Evolutionary conservation across 53 echinoderm and acorn worm species (phyloP).

Genomic region (Apostichopus leukothele): DNA sequence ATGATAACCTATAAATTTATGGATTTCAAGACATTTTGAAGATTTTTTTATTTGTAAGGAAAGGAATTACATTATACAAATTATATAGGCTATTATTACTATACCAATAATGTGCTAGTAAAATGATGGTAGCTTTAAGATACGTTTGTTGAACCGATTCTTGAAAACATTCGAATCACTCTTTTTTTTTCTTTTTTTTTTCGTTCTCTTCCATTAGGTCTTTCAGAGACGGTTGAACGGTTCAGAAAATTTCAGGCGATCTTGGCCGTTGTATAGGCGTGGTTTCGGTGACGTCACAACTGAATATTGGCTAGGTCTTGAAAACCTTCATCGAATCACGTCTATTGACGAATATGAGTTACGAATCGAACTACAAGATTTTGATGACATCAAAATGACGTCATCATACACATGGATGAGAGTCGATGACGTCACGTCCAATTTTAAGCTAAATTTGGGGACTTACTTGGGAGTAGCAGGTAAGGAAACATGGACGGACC

Average conservation of each 20-base stretch:
- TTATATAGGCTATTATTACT: too few species aligned
- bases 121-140: too few species aligned
- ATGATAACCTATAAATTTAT: too few species aligned
- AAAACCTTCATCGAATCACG: conserved; percentile 69
- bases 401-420: conserved; percentile 59
- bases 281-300: conserved; percentile 68
- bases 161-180: too few species aligned
- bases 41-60: too few species aligned
- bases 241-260: conserved; percentile 62
- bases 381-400: conserved; percentile 53
- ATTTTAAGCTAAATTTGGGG: conserved; percentile 60
- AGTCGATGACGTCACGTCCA: conserved; percentile 57
- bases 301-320: conserved; percentile 88
- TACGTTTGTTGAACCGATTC: too few species aligned
- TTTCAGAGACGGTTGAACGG: conserved; percentile 71
- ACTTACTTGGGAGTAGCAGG: conserved; percentile 71
- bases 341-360: conserved; percentile 61
- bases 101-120: too few species aligned
- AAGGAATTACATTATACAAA: too few species aligned
- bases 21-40: too few species aligned
- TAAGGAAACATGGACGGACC: background rate
- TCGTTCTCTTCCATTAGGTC: conserved; percentile 46
- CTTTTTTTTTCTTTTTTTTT: background rate
- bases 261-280: conserved; percentile 69
- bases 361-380: conserved; percentile 71